Percentiles rank a stretch among this genome's conserved stretches.
These are phyloP conservation scores for Delphinus delphis DNA, from an alignment of 2,113 vertebrate species.

Conservation along the genomic window DNA sequence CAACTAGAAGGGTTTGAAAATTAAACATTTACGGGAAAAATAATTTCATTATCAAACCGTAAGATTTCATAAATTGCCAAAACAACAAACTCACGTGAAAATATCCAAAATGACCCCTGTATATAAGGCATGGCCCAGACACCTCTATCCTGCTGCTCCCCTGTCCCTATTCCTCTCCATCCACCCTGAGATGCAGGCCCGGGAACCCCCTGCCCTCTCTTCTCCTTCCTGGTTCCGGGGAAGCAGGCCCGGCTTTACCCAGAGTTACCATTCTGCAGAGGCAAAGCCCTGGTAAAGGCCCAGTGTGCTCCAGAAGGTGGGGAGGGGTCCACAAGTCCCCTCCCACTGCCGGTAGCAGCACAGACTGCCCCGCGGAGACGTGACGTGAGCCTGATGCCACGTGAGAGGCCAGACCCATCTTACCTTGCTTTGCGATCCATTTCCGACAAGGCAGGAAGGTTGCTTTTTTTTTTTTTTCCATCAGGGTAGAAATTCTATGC, in stretches of 20 bases:
- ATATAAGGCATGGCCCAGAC: no score
- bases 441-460: background rate
- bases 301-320: no score
- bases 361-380: fast-evolving
- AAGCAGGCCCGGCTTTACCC: background rate
- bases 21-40: background rate
- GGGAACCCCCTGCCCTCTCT: background rate
- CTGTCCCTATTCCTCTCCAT: fast-evolving
- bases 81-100: background rate
- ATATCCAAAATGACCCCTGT: background rate
- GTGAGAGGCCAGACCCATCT: fast-evolving
- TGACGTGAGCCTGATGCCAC: fast-evolving
- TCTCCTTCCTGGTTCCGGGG: background rate
- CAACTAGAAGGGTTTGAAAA: background rate
- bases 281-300: background rate
- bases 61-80: background rate
- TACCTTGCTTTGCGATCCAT: no score
- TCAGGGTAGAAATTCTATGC: no score
- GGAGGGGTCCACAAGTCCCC: background rate
- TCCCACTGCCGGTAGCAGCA: background rate
- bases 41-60: background rate
- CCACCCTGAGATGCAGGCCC: background rate
- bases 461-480: background rate
- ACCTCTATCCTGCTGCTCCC: background rate
- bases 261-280: fast-evolving